Conservation (phyloP, 2,113 vertebrate species). For the Colius striatus region DNA sequence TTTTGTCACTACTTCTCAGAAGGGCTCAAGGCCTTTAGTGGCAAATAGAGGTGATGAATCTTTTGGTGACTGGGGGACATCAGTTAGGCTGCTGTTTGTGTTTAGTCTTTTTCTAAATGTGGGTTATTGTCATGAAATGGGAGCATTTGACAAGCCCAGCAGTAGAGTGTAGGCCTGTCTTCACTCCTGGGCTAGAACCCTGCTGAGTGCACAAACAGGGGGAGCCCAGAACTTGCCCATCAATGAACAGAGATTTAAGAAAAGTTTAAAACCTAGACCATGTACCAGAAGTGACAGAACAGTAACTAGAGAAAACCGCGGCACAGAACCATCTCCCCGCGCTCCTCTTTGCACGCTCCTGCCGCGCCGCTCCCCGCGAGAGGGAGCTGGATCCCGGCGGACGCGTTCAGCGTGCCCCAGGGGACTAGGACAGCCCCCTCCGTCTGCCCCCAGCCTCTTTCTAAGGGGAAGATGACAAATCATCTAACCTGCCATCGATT, state of each 20-base stretch:
- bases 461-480: neutral
- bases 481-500: neutral
- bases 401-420: neutral
- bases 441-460: neutral
- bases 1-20: neutral
- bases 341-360: neutral
- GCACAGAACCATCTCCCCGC: neutral
- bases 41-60: neutral
- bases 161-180: neutral
- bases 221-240: neutral
- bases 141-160: neutral
- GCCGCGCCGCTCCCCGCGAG: neutral
- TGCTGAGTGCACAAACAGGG: neutral
- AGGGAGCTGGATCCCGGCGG: neutral
- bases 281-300: neutral
- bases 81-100: neutral
- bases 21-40: fast-evolving
- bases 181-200: neutral
- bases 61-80: fast-evolving
- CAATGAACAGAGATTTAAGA: neutral
- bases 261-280: neutral
- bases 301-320: neutral
- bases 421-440: neutral
- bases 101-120: neutral
- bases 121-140: neutral